Base-by-base conservation (phyloP, 2,113 vertebrate genomes). In the Cebidichthys violaceus region DNA sequence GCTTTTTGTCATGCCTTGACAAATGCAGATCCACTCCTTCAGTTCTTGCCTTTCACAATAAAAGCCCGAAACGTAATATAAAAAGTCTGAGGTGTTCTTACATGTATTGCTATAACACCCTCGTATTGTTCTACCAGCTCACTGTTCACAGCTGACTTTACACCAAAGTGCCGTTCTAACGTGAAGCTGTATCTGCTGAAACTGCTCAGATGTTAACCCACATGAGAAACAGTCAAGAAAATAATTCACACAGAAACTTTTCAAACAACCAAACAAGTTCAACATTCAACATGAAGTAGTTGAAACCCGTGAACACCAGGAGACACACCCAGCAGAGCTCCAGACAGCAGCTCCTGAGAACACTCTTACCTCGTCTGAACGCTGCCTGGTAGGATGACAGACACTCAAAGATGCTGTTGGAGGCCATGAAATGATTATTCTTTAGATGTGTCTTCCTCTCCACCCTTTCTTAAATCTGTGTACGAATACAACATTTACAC, bases 321-420 rank as follows among this genome's bases (percentile, higher is more conserved):
- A 57, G 11, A 24, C 33, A 33, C 43, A 20, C 3, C 22, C 14
- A 52, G n/a, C 50, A 52, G 7, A 31, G n/a, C 6, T n/a, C 33
- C 17, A 35, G 20, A 35, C 29, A 18, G 1, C 57, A 45, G 6
- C n/a, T n/a, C n/a, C n/a, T n/a, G n/a, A n/a, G n/a, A 31, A n/a
- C 4, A 17, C 64, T 45, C 86, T 75, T 67, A 87, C 86, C 84
- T 80, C 67, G 59, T 75, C 39, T 18, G 4, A 81, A 75, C n/a
- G 60, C 39, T 11, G 83, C 64, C 14, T 52, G 71, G 20, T 68
- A 52, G 9, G 82, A 77, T 0, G 27, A 50, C 50, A 74, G 24
- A 2, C 74, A 60, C 35, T 84, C 86, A 75, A 86, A 88, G 65
- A 88, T 81, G 4, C 84, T 85, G 86, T 90, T 88, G 20, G 86